Evolutionary conservation across 1,140 invertebrate genomes (phyloP).

Genomic region (Hyphantria cunea): DNA sequence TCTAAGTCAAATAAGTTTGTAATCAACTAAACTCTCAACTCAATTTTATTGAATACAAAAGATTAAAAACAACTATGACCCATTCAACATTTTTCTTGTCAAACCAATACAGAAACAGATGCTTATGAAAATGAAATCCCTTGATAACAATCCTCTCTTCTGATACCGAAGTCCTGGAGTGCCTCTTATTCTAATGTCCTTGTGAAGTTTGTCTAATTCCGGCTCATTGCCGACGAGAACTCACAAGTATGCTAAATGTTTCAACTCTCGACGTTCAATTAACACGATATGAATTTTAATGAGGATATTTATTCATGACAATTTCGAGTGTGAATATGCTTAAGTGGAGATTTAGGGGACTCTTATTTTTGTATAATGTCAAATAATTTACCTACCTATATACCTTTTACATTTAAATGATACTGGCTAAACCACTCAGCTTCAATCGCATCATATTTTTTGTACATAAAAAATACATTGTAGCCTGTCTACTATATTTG

Average conservation of each 20-base stretch:
- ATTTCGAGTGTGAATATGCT: not conserved
- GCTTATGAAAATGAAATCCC: not conserved
- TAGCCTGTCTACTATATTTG: no score
- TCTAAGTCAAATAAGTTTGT: no score
- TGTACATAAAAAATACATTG: no score
- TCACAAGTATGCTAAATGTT: not conserved
- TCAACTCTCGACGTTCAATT: not conserved
- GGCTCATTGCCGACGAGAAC: not conserved
- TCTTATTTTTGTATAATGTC: not conserved
- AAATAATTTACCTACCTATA: no score
- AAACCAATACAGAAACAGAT: not conserved
- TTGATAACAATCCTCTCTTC: not conserved
- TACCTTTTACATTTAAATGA: no score
- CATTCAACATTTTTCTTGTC: no score
- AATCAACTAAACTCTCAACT: no score
- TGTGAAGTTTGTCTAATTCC: conserved; percentile 37
- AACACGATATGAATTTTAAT: conserved; percentile 4
- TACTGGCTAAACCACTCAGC: no score
- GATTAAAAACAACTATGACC: no score
- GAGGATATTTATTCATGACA: conserved; percentile 1
- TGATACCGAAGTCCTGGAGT: not conserved
- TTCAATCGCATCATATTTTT: no score
- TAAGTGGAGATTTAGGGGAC: not conserved
- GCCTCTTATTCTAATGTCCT: conserved; percentile 2
- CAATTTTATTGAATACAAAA: no score